These are phyloP conservation scores for Protonibea diacanthus DNA, from an alignment of 2,797 vertebrate genomes.

Conservation along the genomic window DNA sequence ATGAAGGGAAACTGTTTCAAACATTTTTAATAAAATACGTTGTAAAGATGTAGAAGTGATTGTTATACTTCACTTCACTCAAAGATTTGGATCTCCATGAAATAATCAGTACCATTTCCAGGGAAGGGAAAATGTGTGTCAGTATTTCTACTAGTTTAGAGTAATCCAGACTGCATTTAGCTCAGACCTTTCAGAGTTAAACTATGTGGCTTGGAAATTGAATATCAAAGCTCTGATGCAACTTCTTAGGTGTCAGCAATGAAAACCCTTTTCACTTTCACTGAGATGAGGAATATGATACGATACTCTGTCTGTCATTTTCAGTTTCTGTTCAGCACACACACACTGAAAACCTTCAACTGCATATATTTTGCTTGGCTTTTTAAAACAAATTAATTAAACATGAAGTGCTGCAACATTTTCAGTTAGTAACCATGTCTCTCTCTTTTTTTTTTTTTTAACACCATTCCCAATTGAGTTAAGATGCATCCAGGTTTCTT, in stretches of 20 bases:
- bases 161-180: slow-evolving; percentile 17
- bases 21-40: slow-evolving; percentile 7
- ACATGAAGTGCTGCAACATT: slow-evolving; percentile 27
- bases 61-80: not conserved
- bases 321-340: slow-evolving; percentile 18
- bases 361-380: not conserved
- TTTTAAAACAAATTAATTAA: slow-evolving; percentile 33
- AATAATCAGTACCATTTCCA: slow-evolving; percentile 8
- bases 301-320: slow-evolving; percentile 10
- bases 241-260: slow-evolving; percentile 3
- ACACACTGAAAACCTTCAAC: slow-evolving; percentile 20
- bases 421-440: slow-evolving; percentile 11
- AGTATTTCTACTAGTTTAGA: slow-evolving; percentile 11
- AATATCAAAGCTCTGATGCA: slow-evolving; percentile 17
- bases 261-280: slow-evolving; percentile 15
- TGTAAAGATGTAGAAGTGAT: not conserved
- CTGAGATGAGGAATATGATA: not conserved
- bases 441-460: not conserved
- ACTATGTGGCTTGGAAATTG: slow-evolving; percentile 6
- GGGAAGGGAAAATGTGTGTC: not conserved
- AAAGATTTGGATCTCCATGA: slow-evolving; percentile 6
- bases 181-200: not conserved
- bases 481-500: slow-evolving; percentile 29
- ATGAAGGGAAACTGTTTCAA: slow-evolving; percentile 23
- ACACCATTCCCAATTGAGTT: slow-evolving; percentile 32